Conservation (phyloP, 2,113 vertebrate genomes). For the Chaetura pelagica region DNA sequence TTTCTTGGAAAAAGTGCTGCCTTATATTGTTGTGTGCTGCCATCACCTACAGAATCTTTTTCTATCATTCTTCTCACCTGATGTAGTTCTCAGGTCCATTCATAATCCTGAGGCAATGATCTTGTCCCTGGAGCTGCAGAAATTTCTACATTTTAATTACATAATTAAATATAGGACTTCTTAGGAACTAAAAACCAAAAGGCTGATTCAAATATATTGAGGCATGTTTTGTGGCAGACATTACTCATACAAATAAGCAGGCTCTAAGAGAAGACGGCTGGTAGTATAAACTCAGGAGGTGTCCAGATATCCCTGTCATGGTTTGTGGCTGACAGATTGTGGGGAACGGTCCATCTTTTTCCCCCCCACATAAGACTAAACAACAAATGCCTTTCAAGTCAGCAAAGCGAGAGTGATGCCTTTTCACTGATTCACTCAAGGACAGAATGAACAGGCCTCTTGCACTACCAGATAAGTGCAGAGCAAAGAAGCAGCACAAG, state of each 20-base stretch:
- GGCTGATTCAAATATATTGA: not conserved
- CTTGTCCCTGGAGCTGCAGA: not conserved
- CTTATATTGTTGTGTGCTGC: accelerated
- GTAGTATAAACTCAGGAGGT: not conserved
- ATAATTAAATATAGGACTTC: not conserved
- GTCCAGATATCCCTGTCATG: not conserved
- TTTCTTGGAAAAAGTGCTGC: not conserved
- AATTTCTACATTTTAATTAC: not conserved
- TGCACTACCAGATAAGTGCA: too few species aligned
- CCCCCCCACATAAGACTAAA: too few species aligned
- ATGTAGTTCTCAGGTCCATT: not conserved
- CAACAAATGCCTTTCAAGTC: too few species aligned
- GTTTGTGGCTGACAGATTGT: not conserved
- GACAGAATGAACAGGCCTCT: too few species aligned
- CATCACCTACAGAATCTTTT: not conserved
- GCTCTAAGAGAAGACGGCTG: not conserved
- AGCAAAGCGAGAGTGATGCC: too few species aligned
- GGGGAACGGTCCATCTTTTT: too few species aligned
- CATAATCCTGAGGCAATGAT: too few species aligned
- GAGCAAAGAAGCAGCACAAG: too few species aligned
- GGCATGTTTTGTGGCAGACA: not conserved
- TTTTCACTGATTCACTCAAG: too few species aligned
- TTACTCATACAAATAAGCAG: not conserved
- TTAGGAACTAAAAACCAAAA: not conserved
- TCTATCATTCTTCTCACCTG: not conserved